Percentiles rank a stretch among this genome's conserved stretches.
phyloP scores from a whole-genome alignment of 2,113 vertebrate species.

The Carassius auratus region DNA sequence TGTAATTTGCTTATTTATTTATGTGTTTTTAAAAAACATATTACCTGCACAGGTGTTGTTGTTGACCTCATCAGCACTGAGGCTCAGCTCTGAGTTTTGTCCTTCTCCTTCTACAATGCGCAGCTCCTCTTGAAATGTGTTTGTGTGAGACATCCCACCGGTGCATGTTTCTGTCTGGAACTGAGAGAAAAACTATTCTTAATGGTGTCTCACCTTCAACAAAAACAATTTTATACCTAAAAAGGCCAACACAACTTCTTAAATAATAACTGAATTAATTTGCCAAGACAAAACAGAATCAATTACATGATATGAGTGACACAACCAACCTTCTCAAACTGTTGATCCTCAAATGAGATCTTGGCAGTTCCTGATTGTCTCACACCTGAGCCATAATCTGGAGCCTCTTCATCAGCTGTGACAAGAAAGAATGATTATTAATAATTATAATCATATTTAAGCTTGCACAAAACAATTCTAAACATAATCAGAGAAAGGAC shows the following conservation, averaged over 20 bases:
- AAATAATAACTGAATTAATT: neutral
- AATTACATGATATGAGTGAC: neutral
- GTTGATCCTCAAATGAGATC: conserved; percentile 96
- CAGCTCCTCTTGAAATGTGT: conserved; percentile 93
- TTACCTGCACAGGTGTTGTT: conserved; percentile 93
- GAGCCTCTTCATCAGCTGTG: conserved; percentile 95
- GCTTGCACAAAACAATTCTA: neutral
- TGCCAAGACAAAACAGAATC: neutral
- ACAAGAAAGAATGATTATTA: conserved; percentile 10
- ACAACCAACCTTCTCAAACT: conserved; percentile 90
- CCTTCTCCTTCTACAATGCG: conserved; percentile 96
- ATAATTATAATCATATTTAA: neutral
- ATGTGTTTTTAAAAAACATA: neutral
- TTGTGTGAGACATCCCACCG: conserved; percentile 82
- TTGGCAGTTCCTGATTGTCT: conserved; percentile 94
- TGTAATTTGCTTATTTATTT: neutral
- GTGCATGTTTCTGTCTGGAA: conserved; percentile 91
- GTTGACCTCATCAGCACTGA: conserved; percentile 93
- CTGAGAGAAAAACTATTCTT: conserved; percentile 64
- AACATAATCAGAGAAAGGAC: neutral
- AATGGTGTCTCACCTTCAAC: neutral
- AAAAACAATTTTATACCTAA: neutral
- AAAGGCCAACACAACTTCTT: neutral
- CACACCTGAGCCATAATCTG: conserved; percentile 94
- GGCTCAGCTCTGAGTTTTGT: conserved; percentile 81